A percentile compares a stretch with the other conserved stretches of the same genome.
phyloP scores from a whole-genome alignment of 2,888 invertebrate species.

The Drosophila pseudotalamancana region DNA sequence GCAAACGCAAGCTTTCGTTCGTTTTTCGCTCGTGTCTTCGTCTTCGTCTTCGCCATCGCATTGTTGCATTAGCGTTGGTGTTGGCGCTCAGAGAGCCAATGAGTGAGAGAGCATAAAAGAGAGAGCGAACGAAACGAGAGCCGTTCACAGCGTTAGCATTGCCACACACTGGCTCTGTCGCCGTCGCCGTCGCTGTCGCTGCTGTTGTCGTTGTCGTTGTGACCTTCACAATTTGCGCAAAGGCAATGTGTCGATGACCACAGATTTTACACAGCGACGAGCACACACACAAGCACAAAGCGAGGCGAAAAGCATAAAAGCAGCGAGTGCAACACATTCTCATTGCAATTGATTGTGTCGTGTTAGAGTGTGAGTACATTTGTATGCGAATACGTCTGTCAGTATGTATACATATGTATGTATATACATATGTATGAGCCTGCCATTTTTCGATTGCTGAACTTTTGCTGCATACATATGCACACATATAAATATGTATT shows the following conservation, averaged over 20 bases:
- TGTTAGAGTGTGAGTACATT: slow-evolving; percentile 4
- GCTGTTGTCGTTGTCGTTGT: slow-evolving; percentile 82
- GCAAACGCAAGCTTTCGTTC: slow-evolving; percentile 64
- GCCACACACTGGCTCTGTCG: slow-evolving; percentile 63
- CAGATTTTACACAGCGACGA: slow-evolving; percentile 78
- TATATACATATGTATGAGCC: slow-evolving; percentile 37
- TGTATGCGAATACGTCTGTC: neutral
- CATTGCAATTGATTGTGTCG: slow-evolving; percentile 73
- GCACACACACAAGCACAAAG: slow-evolving; percentile 36
- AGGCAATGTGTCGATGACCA: slow-evolving; percentile 86
- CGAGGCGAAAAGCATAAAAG: slow-evolving; percentile 64
- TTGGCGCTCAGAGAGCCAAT: slow-evolving; percentile 5
- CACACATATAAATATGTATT: neutral
- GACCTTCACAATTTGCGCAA: slow-evolving; percentile 85
- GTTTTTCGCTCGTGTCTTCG: slow-evolving; percentile 34
- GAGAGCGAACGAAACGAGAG: slow-evolving; percentile 33
- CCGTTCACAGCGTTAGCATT: slow-evolving; percentile 43
- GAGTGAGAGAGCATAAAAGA: neutral
- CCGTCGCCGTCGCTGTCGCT: slow-evolving; percentile 38
- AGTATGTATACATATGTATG: slow-evolving; percentile 7
- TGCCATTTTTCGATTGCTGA: slow-evolving; percentile 43
- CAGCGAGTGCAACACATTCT: slow-evolving; percentile 72
- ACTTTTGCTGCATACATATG: slow-evolving; percentile 27
- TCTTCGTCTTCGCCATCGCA: slow-evolving; percentile 49
- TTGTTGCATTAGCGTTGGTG: slow-evolving; percentile 63